Evolutionary conservation across 2,888 invertebrate species (phyloP), one percentile per base, ranked within the genome.

Genomic region (Tetranychus truncatus): DNA sequence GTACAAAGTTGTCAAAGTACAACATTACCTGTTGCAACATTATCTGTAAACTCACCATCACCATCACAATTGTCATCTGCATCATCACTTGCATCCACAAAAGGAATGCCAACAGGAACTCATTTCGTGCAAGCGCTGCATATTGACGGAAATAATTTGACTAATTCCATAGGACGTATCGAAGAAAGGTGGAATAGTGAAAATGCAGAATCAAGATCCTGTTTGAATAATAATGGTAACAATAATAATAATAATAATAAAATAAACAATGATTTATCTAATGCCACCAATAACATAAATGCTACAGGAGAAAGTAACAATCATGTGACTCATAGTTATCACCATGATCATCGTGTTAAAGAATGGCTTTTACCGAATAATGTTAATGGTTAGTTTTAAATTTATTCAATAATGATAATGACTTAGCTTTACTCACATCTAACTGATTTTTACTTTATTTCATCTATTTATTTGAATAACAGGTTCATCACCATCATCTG

Each of bases 1-100:
- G 89, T 77, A 82, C 6, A 92, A 92, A 34, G 34, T 34, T 34
- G 34, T 34, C 34, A 34, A 34, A 55, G 55, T 55, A 55, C 55
- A 55, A 55, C 55, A 55, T 55, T 55, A 55, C 55, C 55, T 84
- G 89, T 94, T 79, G 95, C 95, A 83, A 90, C 94, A 34, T 34
- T 34, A 85, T 95, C 95, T 46, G 95, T 95, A 80, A 88, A 88
- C 44, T 89, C 88, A 80, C 88, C 88, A 20, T 74, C 76, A 18
- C 76, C 75, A 18, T 75, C 77, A 21, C 78, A 75, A 81, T 81
- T 81, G 20, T 82, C 84, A 78, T 81, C 82, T 80, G 82, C 84
- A 78, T 82, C 86, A 81, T 80, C 83, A 79, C 83, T 74, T 67
- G 74, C 77, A 67, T 74, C 72, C 73, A 9, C 9, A 55, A 9